These are phyloP conservation scores for Aotus griseimembra DNA, from an alignment of 2,797 vertebrate genomes.

Conservation along the genomic window DNA sequence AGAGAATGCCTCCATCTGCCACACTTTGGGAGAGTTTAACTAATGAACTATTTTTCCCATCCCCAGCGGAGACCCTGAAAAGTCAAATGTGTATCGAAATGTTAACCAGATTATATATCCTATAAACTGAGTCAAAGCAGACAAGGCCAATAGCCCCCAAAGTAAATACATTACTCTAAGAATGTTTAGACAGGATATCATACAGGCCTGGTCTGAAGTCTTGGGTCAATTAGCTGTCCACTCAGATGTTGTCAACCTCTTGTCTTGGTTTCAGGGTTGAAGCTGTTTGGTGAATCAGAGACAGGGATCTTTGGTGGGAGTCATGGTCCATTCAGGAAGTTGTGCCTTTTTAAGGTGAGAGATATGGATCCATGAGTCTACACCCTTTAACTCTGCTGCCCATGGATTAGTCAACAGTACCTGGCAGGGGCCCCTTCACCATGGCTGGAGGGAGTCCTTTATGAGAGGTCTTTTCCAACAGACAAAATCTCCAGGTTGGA, in stretches of 20 bases:
- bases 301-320: background rate
- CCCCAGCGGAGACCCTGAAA: background rate
- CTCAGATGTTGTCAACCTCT: background rate
- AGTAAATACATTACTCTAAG: background rate
- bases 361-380: background rate
- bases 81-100: background rate
- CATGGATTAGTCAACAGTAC: background rate
- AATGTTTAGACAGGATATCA: background rate
- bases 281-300: background rate
- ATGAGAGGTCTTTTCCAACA: background rate
- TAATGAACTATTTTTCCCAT: background rate
- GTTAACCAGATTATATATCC: background rate
- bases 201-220: background rate
- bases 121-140: background rate
- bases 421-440: background rate
- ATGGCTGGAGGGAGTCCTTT: background rate
- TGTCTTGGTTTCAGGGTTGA: background rate
- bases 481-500: background rate
- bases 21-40: background rate
- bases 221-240: background rate
- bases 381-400: background rate
- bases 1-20: background rate
- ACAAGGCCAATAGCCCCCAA: background rate
- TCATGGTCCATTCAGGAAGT: background rate
- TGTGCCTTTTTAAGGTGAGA: background rate